Evolutionary conservation across 2,888 invertebrate species (phyloP), one percentile per base, ranked within the genome.

Genomic region (Sinhomidia bicolor): DNA sequence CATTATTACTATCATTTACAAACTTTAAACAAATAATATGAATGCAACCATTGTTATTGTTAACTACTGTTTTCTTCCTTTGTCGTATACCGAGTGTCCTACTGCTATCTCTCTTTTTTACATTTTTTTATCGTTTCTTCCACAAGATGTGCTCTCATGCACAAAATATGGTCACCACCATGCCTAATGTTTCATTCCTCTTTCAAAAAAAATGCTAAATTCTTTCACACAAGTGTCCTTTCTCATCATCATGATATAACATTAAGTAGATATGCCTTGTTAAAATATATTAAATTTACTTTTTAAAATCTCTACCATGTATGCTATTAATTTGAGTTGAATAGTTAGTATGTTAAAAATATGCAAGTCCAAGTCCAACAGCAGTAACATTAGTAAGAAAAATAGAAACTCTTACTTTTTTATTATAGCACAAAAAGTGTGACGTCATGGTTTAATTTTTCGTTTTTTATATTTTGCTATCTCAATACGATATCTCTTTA

Each of bases 121-220:
- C 9, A 4, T 20, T 23, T 60, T 82, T 84, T 78, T 62, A 71
- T 71, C 44, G 23, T 14, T 85, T 62, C 62, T 57, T 76, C 51
- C 47, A 76, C 76, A 32, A 84, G 68, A 85, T 85, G 85, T 85
- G 79, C 85, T 85, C 85, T 85, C 85, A 85, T 51, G 54, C 85
- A 79, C 65, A 79, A 85, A 85, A 85, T 85, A 85, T 85, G 85
- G 85, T 85, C 85, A 79, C 85, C 78, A 78, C 85, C 85, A 54
- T 68, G 26, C 47, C 78, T 79, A 85, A 79, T 79, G 85, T 79
- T 85, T 44, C 79, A 54, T 79, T 85, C 65, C 41, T 79, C 74
- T 51, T 81, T 65, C 32, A 29, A 26, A 62, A 62, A 29, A 62
- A 62, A 54, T 4, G 23, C 1, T 32, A 62, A 62, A 62, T 62